These are phyloP conservation scores for Aurelia coerulea DNA, from an alignment of 30 jellyfish, hydroid and myxozoan genomes.

Conservation along the genomic window DNA sequence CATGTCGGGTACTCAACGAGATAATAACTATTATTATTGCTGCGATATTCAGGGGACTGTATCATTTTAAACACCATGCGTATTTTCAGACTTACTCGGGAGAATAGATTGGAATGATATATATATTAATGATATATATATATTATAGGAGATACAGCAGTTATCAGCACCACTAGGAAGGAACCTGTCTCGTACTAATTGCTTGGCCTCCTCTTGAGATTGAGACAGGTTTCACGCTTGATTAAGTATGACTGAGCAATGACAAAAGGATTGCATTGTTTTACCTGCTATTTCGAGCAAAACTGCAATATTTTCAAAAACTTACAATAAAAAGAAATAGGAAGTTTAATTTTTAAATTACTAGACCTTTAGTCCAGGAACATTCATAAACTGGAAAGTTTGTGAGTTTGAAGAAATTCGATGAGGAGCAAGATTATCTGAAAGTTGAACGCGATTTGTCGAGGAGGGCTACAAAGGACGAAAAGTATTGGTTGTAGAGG, in stretches of 20 bases:
- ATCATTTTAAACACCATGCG: too few relatives aligned
- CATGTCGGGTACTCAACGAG: too few relatives aligned
- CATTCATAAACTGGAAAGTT: background rate
- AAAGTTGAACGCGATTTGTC: too few relatives aligned
- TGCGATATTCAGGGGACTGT: too few relatives aligned
- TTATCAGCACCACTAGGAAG: too few relatives aligned
- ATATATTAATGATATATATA: too few relatives aligned
- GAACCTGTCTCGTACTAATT: background rate
- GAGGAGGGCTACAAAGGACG: too few relatives aligned
- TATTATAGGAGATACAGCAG: too few relatives aligned
- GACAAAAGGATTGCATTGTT: constrained; percentile 44
- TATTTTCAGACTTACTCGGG: too few relatives aligned
- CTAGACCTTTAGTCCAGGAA: background rate
- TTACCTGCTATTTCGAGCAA: constrained; percentile 45
- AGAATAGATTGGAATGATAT: too few relatives aligned
- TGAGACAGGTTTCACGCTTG: constrained; percentile 50
- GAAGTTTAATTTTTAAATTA: background rate
- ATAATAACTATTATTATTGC: too few relatives aligned
- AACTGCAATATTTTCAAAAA: background rate
- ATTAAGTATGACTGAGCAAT: constrained; percentile 59
- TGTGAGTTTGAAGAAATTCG: background rate
- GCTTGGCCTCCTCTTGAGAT: constrained; percentile 25
- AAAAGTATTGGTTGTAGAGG: too few relatives aligned
- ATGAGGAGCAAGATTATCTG: background rate
- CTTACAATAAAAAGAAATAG: background rate